A percentile compares a stretch with the other conserved stretches of the same genome.
Conservation (phyloP, 2,888 invertebrate genomes). For the Agelastica alni region DNA sequence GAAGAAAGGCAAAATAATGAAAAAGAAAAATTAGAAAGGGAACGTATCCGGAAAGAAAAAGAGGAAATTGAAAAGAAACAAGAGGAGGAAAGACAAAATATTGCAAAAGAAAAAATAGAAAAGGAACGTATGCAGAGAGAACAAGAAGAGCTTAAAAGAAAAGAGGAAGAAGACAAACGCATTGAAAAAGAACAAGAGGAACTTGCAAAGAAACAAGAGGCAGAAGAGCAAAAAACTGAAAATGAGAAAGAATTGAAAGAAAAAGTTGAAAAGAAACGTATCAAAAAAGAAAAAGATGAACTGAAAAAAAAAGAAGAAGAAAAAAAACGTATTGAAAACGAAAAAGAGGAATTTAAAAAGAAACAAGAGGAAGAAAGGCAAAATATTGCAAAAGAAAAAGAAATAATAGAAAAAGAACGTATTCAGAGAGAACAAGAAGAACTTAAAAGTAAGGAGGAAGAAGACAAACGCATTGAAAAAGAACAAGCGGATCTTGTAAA, state of each 20-base stretch:
- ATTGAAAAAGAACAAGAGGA: conserved; percentile 13
- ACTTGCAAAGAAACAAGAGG: neutral
- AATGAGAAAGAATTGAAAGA: neutral
- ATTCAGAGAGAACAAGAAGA: conserved; percentile 19
- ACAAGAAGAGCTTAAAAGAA: conserved; percentile 8
- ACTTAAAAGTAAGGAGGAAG: conserved; percentile 11
- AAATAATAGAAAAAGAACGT: conserved; percentile 9
- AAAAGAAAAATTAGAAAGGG: conserved; percentile 12
- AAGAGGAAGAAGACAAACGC: conserved; percentile 19
- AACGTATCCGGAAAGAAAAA: conserved; percentile 11
- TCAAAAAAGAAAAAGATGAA: conserved; percentile 1
- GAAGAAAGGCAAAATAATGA: conserved; percentile 29
- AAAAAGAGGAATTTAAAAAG: conserved; percentile 22
- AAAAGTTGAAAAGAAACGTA: neutral
- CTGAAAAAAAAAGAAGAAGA: conserved; percentile 23
- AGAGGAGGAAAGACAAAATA: conserved; percentile 22
- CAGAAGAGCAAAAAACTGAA: neutral
- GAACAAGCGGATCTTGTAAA: conserved; percentile 14
- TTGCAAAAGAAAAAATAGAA: conserved; percentile 18
- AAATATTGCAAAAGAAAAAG: conserved; percentile 26
- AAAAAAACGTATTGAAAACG: conserved; percentile 19
- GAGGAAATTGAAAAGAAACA: conserved; percentile 27
- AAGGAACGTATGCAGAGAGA: conserved; percentile 17
- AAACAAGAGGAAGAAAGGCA: conserved; percentile 20
- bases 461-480: conserved; percentile 15